These are phyloP conservation scores for Thysanoteuthis rhombus DNA, from an alignment of 2,888 invertebrate species.

Conservation along the genomic window DNA sequence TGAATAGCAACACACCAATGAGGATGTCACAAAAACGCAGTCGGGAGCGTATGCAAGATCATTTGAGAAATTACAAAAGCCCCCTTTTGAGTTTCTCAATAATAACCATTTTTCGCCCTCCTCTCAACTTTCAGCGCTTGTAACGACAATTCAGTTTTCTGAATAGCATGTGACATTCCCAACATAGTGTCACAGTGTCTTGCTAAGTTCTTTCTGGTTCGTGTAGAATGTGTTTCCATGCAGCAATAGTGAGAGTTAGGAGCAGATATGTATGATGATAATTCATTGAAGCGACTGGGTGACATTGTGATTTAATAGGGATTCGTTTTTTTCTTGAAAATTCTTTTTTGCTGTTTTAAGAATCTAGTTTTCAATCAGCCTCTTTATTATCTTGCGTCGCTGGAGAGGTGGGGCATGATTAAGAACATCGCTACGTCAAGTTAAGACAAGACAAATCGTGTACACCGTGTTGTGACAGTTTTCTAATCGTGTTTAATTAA, in stretches of 20 bases:
- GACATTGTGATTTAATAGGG: neutral
- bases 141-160: too few relatives aligned
- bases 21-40: too few relatives aligned
- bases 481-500: conserved; percentile 12
- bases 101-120: too few relatives aligned
- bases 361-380: neutral
- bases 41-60: too few relatives aligned
- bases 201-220: too few relatives aligned
- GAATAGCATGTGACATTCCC: too few relatives aligned
- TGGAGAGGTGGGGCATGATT: neutral
- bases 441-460: neutral
- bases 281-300: neutral
- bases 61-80: too few relatives aligned
- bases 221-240: neutral
- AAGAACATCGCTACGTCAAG: neutral
- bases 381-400: neutral
- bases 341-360: neutral
- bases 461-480: neutral
- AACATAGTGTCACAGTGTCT: too few relatives aligned
- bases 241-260: neutral
- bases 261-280: neutral
- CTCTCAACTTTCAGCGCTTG: too few relatives aligned
- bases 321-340: neutral
- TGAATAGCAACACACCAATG: too few relatives aligned
- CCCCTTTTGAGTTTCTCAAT: too few relatives aligned